Evolutionary conservation across 2,888 invertebrate genomes (phyloP).

Genomic region (Rhopalosiphum nymphaeae): DNA sequence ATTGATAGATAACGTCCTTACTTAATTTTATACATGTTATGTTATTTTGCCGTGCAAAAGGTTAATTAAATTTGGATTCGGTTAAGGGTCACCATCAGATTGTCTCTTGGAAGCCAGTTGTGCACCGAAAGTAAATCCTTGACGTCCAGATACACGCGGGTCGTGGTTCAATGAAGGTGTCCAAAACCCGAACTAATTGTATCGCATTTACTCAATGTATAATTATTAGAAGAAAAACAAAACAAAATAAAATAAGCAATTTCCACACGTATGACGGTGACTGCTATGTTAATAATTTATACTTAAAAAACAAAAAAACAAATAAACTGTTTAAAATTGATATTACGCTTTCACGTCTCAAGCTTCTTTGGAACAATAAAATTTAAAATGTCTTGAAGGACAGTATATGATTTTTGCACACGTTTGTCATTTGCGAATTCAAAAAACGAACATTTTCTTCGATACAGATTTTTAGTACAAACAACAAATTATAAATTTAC

Average conservation of each 20-base stretch:
- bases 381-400: neutral
- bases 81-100: conserved; percentile 26
- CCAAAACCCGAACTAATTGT: conserved; percentile 51
- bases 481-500: neutral
- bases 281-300: neutral
- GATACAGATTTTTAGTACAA: neutral
- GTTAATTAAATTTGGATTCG: conserved; percentile 48
- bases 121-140: conserved; percentile 37
- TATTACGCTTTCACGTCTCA: conserved; percentile 50
- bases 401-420: neutral
- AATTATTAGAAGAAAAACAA: conserved; percentile 40
- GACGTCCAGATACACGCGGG: neutral
- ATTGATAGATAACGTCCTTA: conserved; percentile 31
- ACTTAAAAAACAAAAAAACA: neutral
- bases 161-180: conserved; percentile 51
- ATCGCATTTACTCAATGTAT: conserved; percentile 1
- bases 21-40: neutral
- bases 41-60: conserved; percentile 29
- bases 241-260: conserved; percentile 12
- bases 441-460: neutral
- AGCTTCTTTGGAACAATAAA: neutral
- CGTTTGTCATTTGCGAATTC: neutral
- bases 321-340: conserved; percentile 51
- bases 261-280: conserved; percentile 26
- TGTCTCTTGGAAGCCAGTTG: neutral